phyloP scores from a whole-genome alignment of 2,113 vertebrate genomes.

The Pungitius pungitius region DNA sequence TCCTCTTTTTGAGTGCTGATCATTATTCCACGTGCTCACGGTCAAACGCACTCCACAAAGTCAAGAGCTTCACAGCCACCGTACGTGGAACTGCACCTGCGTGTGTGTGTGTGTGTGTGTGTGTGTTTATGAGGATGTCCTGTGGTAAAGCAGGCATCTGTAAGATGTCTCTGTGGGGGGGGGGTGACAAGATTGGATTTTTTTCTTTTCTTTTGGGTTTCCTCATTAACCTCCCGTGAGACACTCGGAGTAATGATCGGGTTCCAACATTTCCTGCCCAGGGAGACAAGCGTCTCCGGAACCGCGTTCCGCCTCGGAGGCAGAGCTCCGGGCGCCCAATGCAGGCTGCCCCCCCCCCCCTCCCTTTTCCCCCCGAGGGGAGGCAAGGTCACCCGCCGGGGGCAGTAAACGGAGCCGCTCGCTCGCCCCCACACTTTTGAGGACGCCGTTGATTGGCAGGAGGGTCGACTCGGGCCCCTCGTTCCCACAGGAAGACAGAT shows the following conservation, averaged over 20 bases:
- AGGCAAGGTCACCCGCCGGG: constrained; percentile 73
- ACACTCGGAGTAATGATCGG: constrained; percentile 74
- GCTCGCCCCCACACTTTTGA: constrained; percentile 71
- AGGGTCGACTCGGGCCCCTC: constrained; percentile 67
- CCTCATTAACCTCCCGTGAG: constrained; percentile 80
- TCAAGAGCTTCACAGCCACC: constrained; percentile 70
- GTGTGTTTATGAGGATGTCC: constrained; percentile 51
- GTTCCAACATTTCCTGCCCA: constrained; percentile 83
- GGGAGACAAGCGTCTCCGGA: constrained; percentile 79
- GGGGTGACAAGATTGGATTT: constrained; percentile 60
- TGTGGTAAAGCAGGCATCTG: constrained; percentile 39
- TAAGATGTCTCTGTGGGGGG: constrained; percentile 50
- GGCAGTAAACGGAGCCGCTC: constrained; percentile 70
- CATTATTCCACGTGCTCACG: constrained; percentile 74
- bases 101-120: no score
- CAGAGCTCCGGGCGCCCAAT: constrained; percentile 67
- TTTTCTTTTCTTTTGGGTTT: constrained; percentile 55
- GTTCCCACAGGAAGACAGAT: constrained; percentile 81
- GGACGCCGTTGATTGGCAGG: constrained; percentile 69
- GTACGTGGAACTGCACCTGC: no score
- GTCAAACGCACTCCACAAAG: constrained; percentile 72
- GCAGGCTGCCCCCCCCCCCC: no score
- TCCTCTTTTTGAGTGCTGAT: constrained; percentile 65
- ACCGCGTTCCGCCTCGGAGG: constrained; percentile 75
- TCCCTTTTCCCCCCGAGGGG: constrained; percentile 62